phyloP scores from a whole-genome alignment of 2,797 vertebrate genomes.

The Enteromius paludinosus region DNA sequence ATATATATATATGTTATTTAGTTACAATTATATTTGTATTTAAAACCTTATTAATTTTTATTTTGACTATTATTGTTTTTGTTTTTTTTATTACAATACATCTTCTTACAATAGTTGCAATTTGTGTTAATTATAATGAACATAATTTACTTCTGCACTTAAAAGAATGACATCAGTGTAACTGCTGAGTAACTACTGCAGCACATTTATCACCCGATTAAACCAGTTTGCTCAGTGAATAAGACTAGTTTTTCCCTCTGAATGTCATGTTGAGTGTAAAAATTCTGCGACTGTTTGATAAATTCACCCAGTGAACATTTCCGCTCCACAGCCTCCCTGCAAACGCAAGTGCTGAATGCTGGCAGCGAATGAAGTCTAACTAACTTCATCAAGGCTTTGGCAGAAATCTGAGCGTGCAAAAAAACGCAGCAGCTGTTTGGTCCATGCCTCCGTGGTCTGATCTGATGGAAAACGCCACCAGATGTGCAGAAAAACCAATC shows the following conservation, averaged over 20 bases:
- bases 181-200: background rate
- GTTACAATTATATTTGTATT: too few species aligned
- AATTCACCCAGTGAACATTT: background rate
- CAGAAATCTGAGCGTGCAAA: constrained; percentile 1
- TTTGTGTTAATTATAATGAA: background rate
- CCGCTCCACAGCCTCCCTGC: background rate
- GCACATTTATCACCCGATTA: constrained; percentile 3
- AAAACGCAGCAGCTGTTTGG: constrained; percentile 30
- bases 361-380: background rate
- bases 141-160: background rate
- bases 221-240: background rate
- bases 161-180: background rate
- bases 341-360: background rate
- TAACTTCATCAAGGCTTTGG: constrained; percentile 30
- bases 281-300: background rate
- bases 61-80: background rate
- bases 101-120: background rate
- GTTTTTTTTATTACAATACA: background rate
- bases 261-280: background rate
- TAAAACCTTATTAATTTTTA: background rate
- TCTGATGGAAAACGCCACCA: constrained; percentile 35
- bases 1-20: too few species aligned
- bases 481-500: constrained; percentile 33
- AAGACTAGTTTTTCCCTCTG: background rate
- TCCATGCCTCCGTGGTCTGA: background rate